Conservation (phyloP, 2,113 vertebrate species). For the Opisthocomus hoazin region DNA sequence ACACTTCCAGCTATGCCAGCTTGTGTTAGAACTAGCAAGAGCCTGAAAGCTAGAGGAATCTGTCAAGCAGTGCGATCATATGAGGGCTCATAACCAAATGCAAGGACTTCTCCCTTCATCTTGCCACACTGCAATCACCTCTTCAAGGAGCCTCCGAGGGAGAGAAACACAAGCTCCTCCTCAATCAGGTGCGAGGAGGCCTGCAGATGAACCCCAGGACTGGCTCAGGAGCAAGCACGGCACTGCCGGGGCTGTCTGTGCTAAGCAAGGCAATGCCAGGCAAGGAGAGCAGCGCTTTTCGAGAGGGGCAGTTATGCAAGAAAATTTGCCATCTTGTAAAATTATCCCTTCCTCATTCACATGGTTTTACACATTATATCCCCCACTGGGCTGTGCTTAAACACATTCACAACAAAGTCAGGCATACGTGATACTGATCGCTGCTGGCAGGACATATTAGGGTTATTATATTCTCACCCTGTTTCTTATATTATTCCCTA, state of each 20-base stretch:
- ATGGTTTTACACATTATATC: neutral
- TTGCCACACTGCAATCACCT: neutral
- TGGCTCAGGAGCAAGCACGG: neutral
- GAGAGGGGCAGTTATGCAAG: neutral
- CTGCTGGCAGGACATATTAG: constrained; percentile 29
- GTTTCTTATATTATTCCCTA: constrained; percentile 30
- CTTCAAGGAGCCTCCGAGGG: neutral
- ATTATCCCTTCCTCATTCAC: neutral
- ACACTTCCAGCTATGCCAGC: neutral
- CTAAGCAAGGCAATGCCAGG: neutral
- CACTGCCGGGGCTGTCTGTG: neutral
- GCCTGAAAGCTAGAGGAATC: neutral
- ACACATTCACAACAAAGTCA: neutral
- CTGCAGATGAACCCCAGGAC: neutral
- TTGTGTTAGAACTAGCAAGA: neutral
- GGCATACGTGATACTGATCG: neutral
- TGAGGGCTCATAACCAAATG: neutral
- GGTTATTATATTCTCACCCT: constrained; percentile 42
- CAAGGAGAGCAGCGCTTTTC: neutral
- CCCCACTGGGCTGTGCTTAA: neutral
- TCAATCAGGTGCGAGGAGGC: neutral
- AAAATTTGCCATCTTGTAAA: neutral
- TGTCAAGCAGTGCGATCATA: neutral
- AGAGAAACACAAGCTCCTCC: neutral
- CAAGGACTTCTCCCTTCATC: neutral